Base-by-base conservation (phyloP, 2,113 vertebrate genomes). In the Heliornis fulica region DNA sequence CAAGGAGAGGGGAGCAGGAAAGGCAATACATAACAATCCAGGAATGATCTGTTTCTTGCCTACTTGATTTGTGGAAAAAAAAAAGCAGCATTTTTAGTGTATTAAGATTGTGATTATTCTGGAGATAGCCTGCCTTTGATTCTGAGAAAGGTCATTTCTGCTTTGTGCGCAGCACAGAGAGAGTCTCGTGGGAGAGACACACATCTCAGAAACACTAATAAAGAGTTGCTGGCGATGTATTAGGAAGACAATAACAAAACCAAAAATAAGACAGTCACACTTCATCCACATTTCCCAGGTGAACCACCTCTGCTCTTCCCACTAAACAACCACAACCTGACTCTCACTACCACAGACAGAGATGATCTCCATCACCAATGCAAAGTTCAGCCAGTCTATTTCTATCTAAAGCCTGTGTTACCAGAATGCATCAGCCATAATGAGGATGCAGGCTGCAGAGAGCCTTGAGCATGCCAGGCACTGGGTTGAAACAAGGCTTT, bases 281-380 rank as follows among this genome's bases (percentile, higher is more conserved):
- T 29, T 83, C 17, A 61, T 19, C 25, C 53, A 41, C 0, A 0
- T 45, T 70, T 61, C 63, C 41, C n/a, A 72, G 34, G 13, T 5
- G n/a, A 68, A 38, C 0, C 0, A 84, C 15, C 61, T 66, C 38
- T 43, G 34, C 25, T 40, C 18, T 66, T 32, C 31, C 16, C 34
- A 28, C 34, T 28, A 10, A 78, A 50, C 15, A 57, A 56, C 19
- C 78, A 79, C 32, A 72, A 10, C 15, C 16, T 29, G n/a, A n/a
- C 40, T 36, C 31, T 74, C 16, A 23, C 5, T 41, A 56, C 3
- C 2, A 1, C 3, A 15, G 50, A 59, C 0, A 31, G 10, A 40
- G 21, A 82, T n/a, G 0, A 0, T 34, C 14, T 21, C 19, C 46
- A 60, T 19, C 8, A 21, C 3, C 1, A 19, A 16, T 16, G 43